Percentiles rank a stretch among this genome's conserved stretches.
phyloP scores from a whole-genome alignment of 1,140 invertebrate genomes.

The Arctopsyche grandis region DNA sequence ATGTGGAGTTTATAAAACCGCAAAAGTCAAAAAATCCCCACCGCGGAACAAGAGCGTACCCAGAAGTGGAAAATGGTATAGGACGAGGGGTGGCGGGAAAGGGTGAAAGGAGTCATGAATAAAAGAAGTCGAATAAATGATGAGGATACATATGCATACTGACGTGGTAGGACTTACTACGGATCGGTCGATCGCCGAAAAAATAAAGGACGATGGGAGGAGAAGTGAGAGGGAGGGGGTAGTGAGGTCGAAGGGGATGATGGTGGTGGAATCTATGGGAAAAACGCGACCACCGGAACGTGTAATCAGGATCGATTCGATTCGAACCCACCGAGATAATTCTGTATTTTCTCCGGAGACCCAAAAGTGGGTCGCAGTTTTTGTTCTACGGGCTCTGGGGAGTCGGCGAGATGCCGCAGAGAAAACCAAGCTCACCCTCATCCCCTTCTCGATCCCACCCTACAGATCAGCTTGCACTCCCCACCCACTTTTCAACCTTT shows the following conservation, averaged over 20 bases:
- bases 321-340: neutral
- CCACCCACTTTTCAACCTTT: too few species aligned
- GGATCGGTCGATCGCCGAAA: neutral
- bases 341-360: neutral
- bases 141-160: conserved; percentile 26
- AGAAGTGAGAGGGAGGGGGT: too few species aligned
- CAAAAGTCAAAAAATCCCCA: conserved; percentile 21
- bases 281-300: neutral
- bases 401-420: too few species aligned
- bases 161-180: neutral
- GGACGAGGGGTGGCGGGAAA: too few species aligned
- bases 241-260: too few species aligned
- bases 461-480: too few species aligned
- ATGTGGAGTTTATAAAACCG: conserved; percentile 18
- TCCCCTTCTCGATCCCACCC: too few species aligned
- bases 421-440: too few species aligned
- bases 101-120: neutral
- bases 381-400: too few species aligned
- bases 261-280: too few species aligned
- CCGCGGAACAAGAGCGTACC: neutral
- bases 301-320: conserved; percentile 7
- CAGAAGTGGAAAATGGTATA: neutral
- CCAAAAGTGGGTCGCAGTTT: too few species aligned
- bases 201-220: too few species aligned
- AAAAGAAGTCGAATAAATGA: conserved; percentile 25